Evolutionary conservation across 2,888 invertebrate species (phyloP).

Genomic region (Hemistola chrysoprasaria): DNA sequence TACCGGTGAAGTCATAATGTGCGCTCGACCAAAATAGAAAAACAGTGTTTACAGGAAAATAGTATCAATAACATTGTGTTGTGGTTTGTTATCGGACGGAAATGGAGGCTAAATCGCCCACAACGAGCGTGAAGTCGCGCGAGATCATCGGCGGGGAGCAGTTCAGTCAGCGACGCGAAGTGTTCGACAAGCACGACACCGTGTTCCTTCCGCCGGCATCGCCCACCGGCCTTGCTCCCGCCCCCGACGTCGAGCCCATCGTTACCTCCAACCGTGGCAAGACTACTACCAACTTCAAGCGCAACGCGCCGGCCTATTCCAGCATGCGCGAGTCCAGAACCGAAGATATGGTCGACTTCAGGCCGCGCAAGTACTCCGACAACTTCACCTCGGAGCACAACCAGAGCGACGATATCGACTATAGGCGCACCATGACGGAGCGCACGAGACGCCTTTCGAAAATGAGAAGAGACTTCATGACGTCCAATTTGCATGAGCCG

Average conservation of each 20-base stretch:
- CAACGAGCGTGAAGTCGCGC: slow-evolving; percentile 72
- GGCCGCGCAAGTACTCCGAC: slow-evolving; percentile 73
- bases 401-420: slow-evolving; percentile 72
- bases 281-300: slow-evolving; percentile 71
- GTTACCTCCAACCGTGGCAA: slow-evolving; percentile 73
- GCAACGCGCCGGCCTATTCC: slow-evolving; percentile 68
- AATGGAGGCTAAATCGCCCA: slow-evolving; percentile 77
- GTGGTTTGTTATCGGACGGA: slow-evolving; percentile 79
- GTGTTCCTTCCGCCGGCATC: slow-evolving; percentile 71
- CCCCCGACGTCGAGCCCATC: slow-evolving; percentile 61
- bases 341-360: slow-evolving; percentile 64
- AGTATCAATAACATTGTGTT: slow-evolving; percentile 78
- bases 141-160: slow-evolving; percentile 75
- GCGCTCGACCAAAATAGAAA: slow-evolving; percentile 75
- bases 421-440: slow-evolving; percentile 69
- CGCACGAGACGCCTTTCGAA: slow-evolving; percentile 70
- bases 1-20: slow-evolving; percentile 80
- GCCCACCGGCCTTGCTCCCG: slow-evolving; percentile 49
- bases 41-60: slow-evolving; percentile 77
- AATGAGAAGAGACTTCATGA: slow-evolving; percentile 68
- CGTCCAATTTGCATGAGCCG: slow-evolving; percentile 73
- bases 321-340: slow-evolving; percentile 72
- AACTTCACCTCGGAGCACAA: slow-evolving; percentile 71
- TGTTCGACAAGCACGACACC: slow-evolving; percentile 77
- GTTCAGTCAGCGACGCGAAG: slow-evolving; percentile 78